phyloP scores from a whole-genome alignment of 2,888 invertebrate species.

The Malthinus seriepunctatus region DNA sequence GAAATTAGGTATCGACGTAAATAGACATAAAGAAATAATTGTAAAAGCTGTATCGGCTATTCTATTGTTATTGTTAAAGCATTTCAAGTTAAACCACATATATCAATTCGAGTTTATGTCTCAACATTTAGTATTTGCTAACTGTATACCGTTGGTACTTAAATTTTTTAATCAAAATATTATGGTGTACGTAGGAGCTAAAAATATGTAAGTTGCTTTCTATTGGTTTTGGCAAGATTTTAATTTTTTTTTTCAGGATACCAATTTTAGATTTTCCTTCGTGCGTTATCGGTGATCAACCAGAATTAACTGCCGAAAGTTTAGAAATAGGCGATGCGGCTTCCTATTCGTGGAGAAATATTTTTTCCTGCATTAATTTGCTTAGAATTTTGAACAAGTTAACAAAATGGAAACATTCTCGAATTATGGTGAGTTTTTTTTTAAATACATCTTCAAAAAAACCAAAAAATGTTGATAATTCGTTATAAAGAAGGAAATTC shows the following conservation, averaged over 20 bases:
- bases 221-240: slow-evolving; percentile 18
- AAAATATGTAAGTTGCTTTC: slow-evolving; percentile 69
- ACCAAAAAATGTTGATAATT: too few species aligned
- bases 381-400: slow-evolving; percentile 95
- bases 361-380: slow-evolving; percentile 97
- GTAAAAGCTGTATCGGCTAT: slow-evolving; percentile 95
- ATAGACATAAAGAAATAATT: slow-evolving; percentile 97
- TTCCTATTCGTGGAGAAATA: slow-evolving; percentile 95
- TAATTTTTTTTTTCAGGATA: slow-evolving; percentile 61
- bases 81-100: slow-evolving; percentile 95
- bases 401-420: slow-evolving; percentile 99
- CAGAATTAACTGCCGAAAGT: slow-evolving; percentile 89
- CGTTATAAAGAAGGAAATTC: too few species aligned
- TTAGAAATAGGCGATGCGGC: slow-evolving; percentile 84
- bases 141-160: slow-evolving; percentile 96
- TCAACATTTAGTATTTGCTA: slow-evolving; percentile 97
- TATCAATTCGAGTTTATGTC: slow-evolving; percentile 99
- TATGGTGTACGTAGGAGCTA: slow-evolving; percentile 90
- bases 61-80: slow-evolving; percentile 88
- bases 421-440: slow-evolving; percentile 74
- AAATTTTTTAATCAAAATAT: slow-evolving; percentile 99
- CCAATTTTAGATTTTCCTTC: slow-evolving; percentile 94
- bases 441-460: too few species aligned
- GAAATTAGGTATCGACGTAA: slow-evolving; percentile 95
- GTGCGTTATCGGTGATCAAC: slow-evolving; percentile 93